Conservation (phyloP, 2,797 vertebrate species). For the Tapera naevia region DNA sequence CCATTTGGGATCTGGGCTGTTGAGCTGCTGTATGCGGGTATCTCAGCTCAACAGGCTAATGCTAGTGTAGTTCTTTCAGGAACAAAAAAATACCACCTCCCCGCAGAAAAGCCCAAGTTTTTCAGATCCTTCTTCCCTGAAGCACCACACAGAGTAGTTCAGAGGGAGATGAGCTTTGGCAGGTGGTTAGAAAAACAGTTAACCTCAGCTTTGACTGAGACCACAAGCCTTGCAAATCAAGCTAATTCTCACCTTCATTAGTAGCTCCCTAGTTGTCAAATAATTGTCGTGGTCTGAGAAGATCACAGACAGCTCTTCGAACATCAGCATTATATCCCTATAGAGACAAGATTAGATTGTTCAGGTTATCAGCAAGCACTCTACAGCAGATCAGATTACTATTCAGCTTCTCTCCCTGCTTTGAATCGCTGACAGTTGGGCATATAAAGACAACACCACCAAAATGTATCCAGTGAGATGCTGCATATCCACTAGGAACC, state of each 20-base stretch:
- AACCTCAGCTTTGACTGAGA: neutral
- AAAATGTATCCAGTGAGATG: neutral
- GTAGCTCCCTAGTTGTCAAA: constrained; percentile 90
- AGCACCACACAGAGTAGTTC: neutral
- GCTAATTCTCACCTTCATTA: constrained; percentile 88
- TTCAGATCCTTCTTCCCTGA: neutral
- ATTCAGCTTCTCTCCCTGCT: neutral
- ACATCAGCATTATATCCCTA: constrained; percentile 90
- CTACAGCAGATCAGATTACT: neutral
- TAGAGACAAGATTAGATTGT: neutral
- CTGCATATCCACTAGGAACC: neutral
- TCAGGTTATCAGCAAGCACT: neutral
- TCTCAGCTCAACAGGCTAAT: neutral
- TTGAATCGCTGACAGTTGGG: neutral
- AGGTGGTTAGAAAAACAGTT: neutral
- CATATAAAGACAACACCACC: neutral
- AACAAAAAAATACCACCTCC: neutral
- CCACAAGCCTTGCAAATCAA: neutral
- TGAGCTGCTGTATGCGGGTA: neutral
- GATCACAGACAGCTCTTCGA: constrained; percentile 93
- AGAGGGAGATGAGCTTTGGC: neutral
- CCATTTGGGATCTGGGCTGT: neutral
- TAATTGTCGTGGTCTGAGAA: constrained; percentile 96
- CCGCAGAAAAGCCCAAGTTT: neutral
- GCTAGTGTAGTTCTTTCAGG: neutral